Percentiles rank a stretch among this genome's conserved stretches.
phyloP scores from a whole-genome alignment of 2,113 vertebrate genomes.

The Seriola aureovittata region DNA sequence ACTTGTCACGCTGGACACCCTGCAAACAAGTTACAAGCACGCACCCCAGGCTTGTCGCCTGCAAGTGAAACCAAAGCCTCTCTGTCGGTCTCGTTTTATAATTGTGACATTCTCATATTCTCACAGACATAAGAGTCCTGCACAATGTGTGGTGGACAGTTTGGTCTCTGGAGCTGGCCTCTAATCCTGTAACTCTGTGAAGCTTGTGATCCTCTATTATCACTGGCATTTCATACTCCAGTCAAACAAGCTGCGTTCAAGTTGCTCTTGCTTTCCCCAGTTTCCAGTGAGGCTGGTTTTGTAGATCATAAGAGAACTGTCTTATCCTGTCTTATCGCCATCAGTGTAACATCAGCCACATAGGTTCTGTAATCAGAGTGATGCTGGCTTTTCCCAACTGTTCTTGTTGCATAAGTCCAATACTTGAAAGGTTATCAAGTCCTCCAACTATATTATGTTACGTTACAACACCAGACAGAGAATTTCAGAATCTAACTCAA shows the following conservation, averaged over 20 bases:
- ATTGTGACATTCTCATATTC: conserved; percentile 69
- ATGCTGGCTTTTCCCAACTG: conserved; percentile 68
- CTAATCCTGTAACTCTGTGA: conserved; percentile 51
- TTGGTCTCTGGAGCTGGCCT: not conserved
- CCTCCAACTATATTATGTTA: conserved; percentile 44
- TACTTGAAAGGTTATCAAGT: conserved; percentile 44
- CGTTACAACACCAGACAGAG: conserved; percentile 9
- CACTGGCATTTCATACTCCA: conserved; percentile 3
- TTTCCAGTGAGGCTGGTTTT: conserved; percentile 38
- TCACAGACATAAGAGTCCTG: conserved; percentile 20
- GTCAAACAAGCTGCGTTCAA: conserved; percentile 14
- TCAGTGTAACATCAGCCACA: conserved; percentile 22
- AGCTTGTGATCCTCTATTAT: conserved; percentile 49
- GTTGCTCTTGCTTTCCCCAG: conserved; percentile 28
- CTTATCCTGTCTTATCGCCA: not conserved
- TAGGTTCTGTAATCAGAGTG: conserved; percentile 61
- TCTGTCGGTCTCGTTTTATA: conserved; percentile 54
- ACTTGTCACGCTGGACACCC: conserved; percentile 6
- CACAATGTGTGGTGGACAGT: conserved; percentile 24
- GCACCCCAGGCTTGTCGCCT: conserved; percentile 33
- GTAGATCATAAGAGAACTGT: conserved; percentile 2
- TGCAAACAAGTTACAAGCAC: conserved; percentile 49
- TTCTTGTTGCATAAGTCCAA: conserved; percentile 48
- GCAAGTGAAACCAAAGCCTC: conserved; percentile 49
- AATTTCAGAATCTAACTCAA: conserved; percentile 42